These are phyloP conservation scores for Chlorops oryzae DNA, from an alignment of 1,140 invertebrate genomes.

Conservation along the genomic window DNA sequence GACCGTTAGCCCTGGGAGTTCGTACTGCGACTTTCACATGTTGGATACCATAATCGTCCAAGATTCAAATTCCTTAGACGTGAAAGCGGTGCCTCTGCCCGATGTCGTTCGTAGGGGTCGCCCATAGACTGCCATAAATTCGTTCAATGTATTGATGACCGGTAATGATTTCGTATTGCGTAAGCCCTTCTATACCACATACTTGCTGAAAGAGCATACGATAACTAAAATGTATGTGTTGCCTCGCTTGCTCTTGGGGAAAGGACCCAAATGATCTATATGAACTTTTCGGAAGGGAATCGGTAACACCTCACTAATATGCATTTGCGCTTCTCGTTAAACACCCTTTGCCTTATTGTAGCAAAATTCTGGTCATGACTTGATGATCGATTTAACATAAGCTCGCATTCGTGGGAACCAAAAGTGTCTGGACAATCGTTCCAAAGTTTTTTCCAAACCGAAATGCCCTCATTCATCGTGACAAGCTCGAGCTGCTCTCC, in stretches of 20 bases:
- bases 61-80: conserved; percentile 11
- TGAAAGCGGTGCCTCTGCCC: conserved; percentile 2
- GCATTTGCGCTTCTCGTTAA: conserved; percentile 21
- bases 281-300: conserved; percentile 26
- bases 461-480: too few species aligned
- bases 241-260: conserved; percentile 25
- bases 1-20: conserved; percentile 28
- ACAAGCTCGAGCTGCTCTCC: too few species aligned
- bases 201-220: conserved; percentile 33
- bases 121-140: conserved; percentile 1
- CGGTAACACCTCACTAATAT: conserved; percentile 27
- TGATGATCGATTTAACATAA: too few species aligned
- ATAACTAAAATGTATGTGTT: conserved; percentile 49
- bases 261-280: conserved; percentile 34
- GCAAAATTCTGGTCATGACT: too few species aligned
- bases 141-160: conserved; percentile 5
- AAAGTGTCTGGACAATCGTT: too few species aligned
- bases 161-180: conserved; percentile 18
- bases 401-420: too few species aligned
- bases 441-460: too few species aligned
- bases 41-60: conserved; percentile 17
- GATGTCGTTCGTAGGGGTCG: not conserved
- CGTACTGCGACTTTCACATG: conserved; percentile 35
- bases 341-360: too few species aligned
- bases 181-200: not conserved